A percentile compares a stretch with the other conserved stretches of the same genome.
Evolutionary conservation across 2,797 vertebrate genomes (phyloP).

Genomic region (Ctenosaura bakeri): DNA sequence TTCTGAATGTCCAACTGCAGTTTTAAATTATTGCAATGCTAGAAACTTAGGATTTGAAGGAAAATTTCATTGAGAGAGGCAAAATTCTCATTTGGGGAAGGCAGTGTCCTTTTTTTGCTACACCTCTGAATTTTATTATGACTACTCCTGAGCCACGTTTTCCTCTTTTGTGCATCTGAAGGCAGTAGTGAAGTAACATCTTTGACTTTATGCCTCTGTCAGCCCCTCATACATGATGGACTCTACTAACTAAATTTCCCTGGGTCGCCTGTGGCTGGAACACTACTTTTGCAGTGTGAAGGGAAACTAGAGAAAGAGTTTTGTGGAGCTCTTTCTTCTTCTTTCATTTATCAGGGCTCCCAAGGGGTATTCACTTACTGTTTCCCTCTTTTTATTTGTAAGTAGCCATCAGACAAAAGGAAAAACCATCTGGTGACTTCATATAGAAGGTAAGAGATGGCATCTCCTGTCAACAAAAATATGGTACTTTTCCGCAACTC

Average conservation of each 20-base stretch:
- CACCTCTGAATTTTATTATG: too few relatives aligned
- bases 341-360: not conserved
- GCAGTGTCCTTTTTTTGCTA: too few relatives aligned
- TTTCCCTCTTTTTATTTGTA: not conserved
- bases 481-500: too few relatives aligned
- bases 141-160: too few relatives aligned
- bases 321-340: not conserved
- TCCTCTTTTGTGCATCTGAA: not conserved
- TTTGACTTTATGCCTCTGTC: not conserved
- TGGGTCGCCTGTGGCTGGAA: not conserved
- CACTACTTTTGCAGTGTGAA: not conserved
- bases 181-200: not conserved
- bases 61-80: too few relatives aligned
- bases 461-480: too few relatives aligned
- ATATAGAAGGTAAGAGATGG: too few relatives aligned
- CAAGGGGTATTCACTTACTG: not conserved
- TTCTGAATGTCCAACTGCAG: too few relatives aligned
- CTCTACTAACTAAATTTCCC: not conserved
- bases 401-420: not conserved
- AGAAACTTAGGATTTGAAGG: too few relatives aligned
- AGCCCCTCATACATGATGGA: not conserved
- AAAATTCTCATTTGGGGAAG: too few relatives aligned
- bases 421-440: too few relatives aligned
- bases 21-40: too few relatives aligned
- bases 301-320: not conserved